phyloP scores from a whole-genome alignment of 53 echinoderm and acorn worm genomes.

The Crossaster papposus region DNA sequence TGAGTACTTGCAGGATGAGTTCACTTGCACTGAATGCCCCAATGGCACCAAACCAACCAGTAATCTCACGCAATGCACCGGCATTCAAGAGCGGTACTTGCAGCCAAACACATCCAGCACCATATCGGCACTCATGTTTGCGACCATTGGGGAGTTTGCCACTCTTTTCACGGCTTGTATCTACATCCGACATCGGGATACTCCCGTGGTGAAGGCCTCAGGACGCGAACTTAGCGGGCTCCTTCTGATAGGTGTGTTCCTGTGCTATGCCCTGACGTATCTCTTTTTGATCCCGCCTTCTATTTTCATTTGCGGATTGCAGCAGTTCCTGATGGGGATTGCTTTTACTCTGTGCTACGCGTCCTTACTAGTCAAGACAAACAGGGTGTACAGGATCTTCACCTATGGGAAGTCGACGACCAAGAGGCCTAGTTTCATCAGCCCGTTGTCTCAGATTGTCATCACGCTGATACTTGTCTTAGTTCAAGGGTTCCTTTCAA shows the following conservation, averaged over 20 bases:
- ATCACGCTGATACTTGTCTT: conserved; percentile 78
- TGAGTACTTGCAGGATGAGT: conserved; percentile 68
- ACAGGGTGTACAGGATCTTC: conserved; percentile 91
- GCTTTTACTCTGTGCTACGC: conserved; percentile 88
- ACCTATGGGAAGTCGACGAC: conserved; percentile 82
- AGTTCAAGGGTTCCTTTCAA: conserved; percentile 77
- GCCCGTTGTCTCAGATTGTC: conserved; percentile 84
- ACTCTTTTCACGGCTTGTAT: conserved; percentile 76
- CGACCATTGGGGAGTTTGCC: conserved; percentile 68
- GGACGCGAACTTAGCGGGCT: conserved; percentile 88
- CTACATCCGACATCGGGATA: conserved; percentile 73
- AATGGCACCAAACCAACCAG: conserved; percentile 62
- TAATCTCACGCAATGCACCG: conserved; percentile 70
- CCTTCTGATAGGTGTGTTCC: conserved; percentile 80
- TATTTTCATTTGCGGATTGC: conserved; percentile 68
- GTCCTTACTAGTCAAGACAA: conserved; percentile 88
- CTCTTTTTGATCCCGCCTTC: conserved; percentile 66
- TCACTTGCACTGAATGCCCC: conserved; percentile 66
- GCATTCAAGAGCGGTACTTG: conserved; percentile 65
- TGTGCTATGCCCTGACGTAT: conserved; percentile 80
- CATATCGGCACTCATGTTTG: conserved; percentile 74
- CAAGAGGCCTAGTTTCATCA: conserved; percentile 88
- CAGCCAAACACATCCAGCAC: conserved; percentile 66
- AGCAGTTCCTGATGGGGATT: conserved; percentile 81
- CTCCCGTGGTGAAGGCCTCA: conserved; percentile 98